Conservation (phyloP, 1,140 invertebrate species). For the Oedothorax gibbosus region DNA sequence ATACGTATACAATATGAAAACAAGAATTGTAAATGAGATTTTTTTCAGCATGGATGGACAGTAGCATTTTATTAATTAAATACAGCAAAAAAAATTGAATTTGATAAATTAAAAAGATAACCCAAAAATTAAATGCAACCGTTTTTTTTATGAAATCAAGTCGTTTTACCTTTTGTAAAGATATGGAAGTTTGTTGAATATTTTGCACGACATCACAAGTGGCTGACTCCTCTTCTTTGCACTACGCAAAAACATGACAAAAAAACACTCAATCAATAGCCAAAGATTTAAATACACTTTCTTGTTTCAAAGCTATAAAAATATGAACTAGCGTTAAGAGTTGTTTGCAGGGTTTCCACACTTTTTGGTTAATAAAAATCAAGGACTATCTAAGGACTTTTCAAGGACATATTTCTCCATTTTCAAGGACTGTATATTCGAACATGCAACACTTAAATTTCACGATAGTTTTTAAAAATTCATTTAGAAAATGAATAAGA, state of each 20-base stretch:
- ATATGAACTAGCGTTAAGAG: background rate
- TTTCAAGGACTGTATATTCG: no score
- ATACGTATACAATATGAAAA: no score
- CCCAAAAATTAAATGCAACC: background rate
- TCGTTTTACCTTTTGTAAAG: conserved; percentile 71
- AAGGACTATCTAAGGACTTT: no score
- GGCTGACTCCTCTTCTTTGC: conserved; percentile 92
- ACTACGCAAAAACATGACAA: conserved; percentile 70
- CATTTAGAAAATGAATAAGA: no score
- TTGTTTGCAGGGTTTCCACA: no score
- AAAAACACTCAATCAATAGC: background rate
- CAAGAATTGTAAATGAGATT: no score
- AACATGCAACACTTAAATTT: no score
- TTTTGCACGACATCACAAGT: conserved; percentile 89
- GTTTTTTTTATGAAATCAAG: no score
- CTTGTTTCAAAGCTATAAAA: background rate
- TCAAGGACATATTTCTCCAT: no score
- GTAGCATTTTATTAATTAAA: background rate
- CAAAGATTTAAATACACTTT: background rate
- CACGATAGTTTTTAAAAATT: no score
- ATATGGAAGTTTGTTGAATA: conserved; percentile 87
- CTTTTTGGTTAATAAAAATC: no score
- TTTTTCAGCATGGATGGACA: no score
- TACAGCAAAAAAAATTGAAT: background rate
- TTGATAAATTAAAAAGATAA: background rate